Base-by-base conservation (phyloP, 2,113 vertebrate species). In the Barbus barbus region DNA sequence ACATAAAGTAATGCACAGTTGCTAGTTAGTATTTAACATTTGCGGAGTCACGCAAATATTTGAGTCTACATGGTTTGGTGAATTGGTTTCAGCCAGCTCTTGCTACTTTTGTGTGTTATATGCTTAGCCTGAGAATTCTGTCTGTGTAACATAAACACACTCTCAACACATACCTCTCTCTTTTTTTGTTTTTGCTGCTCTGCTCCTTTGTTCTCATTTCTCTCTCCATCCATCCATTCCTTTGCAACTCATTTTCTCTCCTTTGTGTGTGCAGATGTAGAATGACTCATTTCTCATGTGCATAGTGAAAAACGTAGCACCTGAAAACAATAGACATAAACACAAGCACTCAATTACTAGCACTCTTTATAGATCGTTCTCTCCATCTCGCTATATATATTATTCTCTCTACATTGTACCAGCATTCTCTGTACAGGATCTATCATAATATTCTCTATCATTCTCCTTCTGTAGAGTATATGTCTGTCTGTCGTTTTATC, bases 131-230 rank as follows among this genome's bases (percentile, higher is more conserved):
- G 9, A 71, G 20, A 38, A 9, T 41, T 38, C 22, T 72, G 36
- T 4, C 91, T 85, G 11, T 80, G 3, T 73, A 81, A 90, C 88
- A 82, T 83, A 86, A 83, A 88, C 85, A 78, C 88, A 51, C 84
- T 85, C 33, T 65, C 0, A 89, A 86, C 80, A 78, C 60, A 83
- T 31, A n/a, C 11, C 78, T 82, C 81, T 82, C 74, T 83, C 77
- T 82, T 31, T 75, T 51, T 61, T 61, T 78, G 76, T 80, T 38
- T 79, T 79, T 79, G 13, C 78, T 67, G 2, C 56, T 79, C 26
- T 12, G 56, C 56, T 78, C 33, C 53, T 63, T 78, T 63, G 78
- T 67, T 48, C 41, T 67, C 6, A 14, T 79, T 41, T 79, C 1
- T 24, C 26, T 51, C 14, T 78, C n/a, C 22, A 78, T 36, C 31